phyloP scores from a whole-genome alignment of 2,113 vertebrate species.

The Pogonocichla stellata region DNA sequence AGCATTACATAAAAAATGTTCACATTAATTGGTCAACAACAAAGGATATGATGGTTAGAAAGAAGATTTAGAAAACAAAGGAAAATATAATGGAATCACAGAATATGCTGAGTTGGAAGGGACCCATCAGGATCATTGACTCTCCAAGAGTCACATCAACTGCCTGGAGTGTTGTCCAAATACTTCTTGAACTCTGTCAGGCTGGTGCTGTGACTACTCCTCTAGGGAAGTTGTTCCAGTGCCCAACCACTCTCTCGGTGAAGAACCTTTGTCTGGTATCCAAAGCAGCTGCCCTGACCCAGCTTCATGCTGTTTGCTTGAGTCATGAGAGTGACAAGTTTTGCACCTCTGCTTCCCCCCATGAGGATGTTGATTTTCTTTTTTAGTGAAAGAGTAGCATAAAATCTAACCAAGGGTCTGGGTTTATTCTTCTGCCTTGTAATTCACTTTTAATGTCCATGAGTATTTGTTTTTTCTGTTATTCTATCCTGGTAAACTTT shows the following conservation, averaged over 20 bases:
- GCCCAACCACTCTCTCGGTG: fast-evolving
- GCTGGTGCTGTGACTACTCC: background rate
- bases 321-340: too few relatives aligned
- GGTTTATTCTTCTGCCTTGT: background rate
- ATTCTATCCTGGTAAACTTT: background rate
- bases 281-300: too few relatives aligned
- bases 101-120: background rate
- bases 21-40: background rate
- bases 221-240: background rate
- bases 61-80: background rate
- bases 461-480: background rate
- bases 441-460: background rate
- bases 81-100: background rate
- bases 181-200: background rate
- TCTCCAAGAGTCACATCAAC: background rate
- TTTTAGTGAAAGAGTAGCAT: background rate
- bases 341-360: background rate
- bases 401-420: background rate
- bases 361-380: background rate
- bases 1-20: background rate
- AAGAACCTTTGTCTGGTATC: background rate
- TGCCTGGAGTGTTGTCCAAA: background rate
- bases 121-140: background rate
- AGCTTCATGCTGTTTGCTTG: background rate
- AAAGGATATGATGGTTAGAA: background rate